phyloP scores from a whole-genome alignment of 2,888 invertebrate species.

The Oithona nana region DNA sequence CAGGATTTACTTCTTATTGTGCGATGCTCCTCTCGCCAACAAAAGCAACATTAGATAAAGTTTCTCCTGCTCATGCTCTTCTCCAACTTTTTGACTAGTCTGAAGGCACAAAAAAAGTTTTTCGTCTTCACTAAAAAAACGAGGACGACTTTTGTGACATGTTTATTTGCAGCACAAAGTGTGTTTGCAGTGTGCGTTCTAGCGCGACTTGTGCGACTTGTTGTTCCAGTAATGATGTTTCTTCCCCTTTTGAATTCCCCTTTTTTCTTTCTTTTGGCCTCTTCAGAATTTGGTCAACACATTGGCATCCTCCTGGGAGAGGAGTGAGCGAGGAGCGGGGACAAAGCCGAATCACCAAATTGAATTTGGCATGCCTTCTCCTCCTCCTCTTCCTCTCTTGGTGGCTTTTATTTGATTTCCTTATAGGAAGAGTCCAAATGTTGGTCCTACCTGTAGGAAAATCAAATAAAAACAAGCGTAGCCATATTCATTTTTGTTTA shows the following conservation, averaged over 20 bases:
- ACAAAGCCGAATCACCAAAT: not conserved
- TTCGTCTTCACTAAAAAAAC: not conserved
- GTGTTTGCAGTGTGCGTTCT: too few relatives aligned
- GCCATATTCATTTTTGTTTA: too few relatives aligned
- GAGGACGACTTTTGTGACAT: not conserved
- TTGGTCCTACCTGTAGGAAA: too few relatives aligned
- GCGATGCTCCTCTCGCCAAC: not conserved
- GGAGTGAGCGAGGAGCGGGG: not conserved
- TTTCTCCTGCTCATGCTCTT: not conserved
- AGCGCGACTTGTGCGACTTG: too few relatives aligned
- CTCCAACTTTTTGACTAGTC: too few relatives aligned
- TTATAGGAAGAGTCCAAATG: too few relatives aligned
- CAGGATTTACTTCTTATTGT: not conserved
- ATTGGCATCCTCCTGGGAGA: not conserved
- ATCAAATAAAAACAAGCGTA: too few relatives aligned
- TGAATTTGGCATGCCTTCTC: not conserved
- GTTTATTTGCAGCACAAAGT: not conserved
- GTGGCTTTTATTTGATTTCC: too few relatives aligned
- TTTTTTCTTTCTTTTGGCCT: not conserved
- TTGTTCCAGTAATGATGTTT: not conserved
- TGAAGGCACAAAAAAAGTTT: not conserved
- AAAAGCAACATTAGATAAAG: not conserved
- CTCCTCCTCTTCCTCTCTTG: too few relatives aligned
- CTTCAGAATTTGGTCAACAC: not conserved
- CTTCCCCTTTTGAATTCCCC: too few relatives aligned